These are phyloP conservation scores for Gallinago undulata DNA, from an alignment of 2,113 vertebrate genomes.

Conservation along the genomic window DNA sequence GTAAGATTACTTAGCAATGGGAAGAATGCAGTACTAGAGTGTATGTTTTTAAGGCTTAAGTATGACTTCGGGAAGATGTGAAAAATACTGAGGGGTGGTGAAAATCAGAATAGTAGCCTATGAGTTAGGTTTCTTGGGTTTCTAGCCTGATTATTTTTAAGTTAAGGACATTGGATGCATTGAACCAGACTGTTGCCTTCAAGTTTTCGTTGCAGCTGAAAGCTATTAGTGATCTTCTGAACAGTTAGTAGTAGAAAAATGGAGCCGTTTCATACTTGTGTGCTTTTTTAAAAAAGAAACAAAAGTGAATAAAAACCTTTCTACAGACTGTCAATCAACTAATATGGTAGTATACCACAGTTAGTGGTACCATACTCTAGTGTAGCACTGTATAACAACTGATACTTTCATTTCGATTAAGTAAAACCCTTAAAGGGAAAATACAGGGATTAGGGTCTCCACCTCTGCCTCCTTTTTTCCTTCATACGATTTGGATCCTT, in stretches of 20 bases:
- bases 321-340: not conserved
- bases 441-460: not conserved
- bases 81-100: not conserved
- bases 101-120: not conserved
- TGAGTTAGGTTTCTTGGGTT: not conserved
- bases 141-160: not conserved
- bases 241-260: not conserved
- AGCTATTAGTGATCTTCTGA: not conserved
- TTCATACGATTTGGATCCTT: not conserved
- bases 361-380: not conserved
- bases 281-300: not conserved
- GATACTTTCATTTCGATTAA: rapidly evolving
- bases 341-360: too few relatives aligned
- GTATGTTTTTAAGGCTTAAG: not conserved
- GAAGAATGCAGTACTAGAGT: not conserved
- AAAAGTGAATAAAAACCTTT: not conserved
- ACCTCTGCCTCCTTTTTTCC: not conserved
- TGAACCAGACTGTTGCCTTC: not conserved
- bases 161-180: not conserved
- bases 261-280: not conserved
- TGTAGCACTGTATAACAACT: not conserved
- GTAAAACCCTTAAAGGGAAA: not conserved
- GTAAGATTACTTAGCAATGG: not conserved
- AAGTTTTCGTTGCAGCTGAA: not conserved
- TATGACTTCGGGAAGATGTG: not conserved